Evolutionary conservation across 2,888 invertebrate species (phyloP).

Genomic region (Capitulum mitella): DNA sequence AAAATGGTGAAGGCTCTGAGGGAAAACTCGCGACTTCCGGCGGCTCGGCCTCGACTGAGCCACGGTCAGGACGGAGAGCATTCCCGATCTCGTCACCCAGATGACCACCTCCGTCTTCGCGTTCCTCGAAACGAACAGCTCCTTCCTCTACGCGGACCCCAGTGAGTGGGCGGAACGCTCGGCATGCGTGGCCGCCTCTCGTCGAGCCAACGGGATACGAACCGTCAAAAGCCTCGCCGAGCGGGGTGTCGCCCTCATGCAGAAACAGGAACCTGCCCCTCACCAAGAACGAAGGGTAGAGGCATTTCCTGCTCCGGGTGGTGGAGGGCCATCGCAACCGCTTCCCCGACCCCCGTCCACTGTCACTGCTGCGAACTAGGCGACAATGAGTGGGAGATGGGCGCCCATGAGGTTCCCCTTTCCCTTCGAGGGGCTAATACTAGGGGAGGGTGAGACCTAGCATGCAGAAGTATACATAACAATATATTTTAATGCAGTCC

Average conservation of each 20-base stretch:
- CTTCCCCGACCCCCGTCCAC: not conserved
- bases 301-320: slow-evolving; percentile 27
- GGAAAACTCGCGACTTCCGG: not conserved
- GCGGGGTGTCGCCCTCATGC: slow-evolving; percentile 29
- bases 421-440: not conserved
- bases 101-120: not conserved
- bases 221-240: slow-evolving; percentile 26
- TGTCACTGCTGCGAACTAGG: not conserved
- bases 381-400: not conserved
- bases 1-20: not conserved
- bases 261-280: slow-evolving; percentile 25
- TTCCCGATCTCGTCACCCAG: not conserved
- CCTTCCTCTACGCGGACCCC: not conserved
- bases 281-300: slow-evolving; percentile 29
- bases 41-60: not conserved
- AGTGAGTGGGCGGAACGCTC: not conserved
- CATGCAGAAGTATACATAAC: too few relatives aligned
- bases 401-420: slow-evolving; percentile 12
- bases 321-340: slow-evolving; percentile 23
- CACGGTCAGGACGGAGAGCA: not conserved
- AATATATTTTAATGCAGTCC: too few relatives aligned
- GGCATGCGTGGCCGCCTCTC: slow-evolving; percentile 5
- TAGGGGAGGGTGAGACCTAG: not conserved
- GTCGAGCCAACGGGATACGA: not conserved
- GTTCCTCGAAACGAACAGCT: not conserved